Evolutionary conservation across 2,888 invertebrate genomes (phyloP).

Genomic region (Xestia ashworthii): DNA sequence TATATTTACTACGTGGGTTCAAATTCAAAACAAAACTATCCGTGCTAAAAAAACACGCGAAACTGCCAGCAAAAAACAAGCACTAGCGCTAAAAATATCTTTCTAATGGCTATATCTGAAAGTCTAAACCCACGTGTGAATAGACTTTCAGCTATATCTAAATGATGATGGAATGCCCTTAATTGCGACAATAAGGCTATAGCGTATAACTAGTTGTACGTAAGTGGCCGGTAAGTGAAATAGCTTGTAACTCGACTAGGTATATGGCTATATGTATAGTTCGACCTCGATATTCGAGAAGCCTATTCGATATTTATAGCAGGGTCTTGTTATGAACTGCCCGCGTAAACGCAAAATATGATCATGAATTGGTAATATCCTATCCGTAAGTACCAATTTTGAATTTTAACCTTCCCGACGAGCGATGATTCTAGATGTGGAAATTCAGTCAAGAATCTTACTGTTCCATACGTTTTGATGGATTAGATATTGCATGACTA

Average conservation of each 20-base stretch:
- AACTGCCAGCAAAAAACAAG: not conserved
- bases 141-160: not conserved
- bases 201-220: slow-evolving; percentile 1
- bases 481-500: not conserved
- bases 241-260: slow-evolving; percentile 23
- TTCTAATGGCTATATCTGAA: not conserved
- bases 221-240: slow-evolving; percentile 22
- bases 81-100: not conserved
- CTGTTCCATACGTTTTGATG: not conserved
- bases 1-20: not conserved
- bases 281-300: not conserved
- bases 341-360: not conserved
- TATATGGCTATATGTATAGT: not conserved
- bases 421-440: not conserved
- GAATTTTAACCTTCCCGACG: not conserved
- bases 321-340: not conserved
- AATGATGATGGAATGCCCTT: slow-evolving; percentile 15
- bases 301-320: not conserved
- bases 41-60: not conserved
- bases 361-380: not conserved
- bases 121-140: not conserved
- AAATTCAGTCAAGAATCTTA: not conserved
- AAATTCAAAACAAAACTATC: not conserved
- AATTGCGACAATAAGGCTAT: not conserved
- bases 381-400: not conserved